phyloP scores from a whole-genome alignment of 1,140 invertebrate genomes.

The Saccostrea echinata region DNA sequence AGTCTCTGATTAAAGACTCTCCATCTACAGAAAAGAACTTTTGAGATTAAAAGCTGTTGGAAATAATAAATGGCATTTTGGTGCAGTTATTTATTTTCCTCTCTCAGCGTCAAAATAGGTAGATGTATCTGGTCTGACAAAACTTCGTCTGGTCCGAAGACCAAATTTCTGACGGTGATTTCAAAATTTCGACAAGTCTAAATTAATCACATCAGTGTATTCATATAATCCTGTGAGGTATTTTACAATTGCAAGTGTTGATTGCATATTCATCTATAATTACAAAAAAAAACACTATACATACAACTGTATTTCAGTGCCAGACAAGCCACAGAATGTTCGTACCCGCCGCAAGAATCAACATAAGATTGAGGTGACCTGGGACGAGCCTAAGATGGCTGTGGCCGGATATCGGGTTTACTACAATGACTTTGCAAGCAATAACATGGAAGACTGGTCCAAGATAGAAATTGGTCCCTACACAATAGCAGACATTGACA shows the following conservation, averaged over 20 bases:
- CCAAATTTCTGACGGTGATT: too few relatives aligned
- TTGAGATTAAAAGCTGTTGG: too few relatives aligned
- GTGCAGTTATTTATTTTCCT: too few relatives aligned
- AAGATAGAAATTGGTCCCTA: conserved; percentile 74
- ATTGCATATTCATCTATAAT: background rate
- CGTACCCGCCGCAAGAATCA: conserved; percentile 83
- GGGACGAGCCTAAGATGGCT: conserved; percentile 88
- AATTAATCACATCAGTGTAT: background rate
- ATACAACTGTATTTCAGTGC: conserved; percentile 78
- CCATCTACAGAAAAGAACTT: too few relatives aligned
- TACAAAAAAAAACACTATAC: background rate
- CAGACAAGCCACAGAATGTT: conserved; percentile 92
- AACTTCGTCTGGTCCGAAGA: too few relatives aligned
- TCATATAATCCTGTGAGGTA: background rate
- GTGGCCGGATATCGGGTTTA: conserved; percentile 90
- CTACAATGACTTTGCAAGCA: conserved; percentile 71
- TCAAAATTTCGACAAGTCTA: too few relatives aligned
- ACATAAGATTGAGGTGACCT: conserved; percentile 96
- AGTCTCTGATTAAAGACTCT: too few relatives aligned
- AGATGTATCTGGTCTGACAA: too few relatives aligned
- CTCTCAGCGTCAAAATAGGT: too few relatives aligned
- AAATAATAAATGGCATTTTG: too few relatives aligned
- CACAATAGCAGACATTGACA: conserved; percentile 87
- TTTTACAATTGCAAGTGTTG: background rate
- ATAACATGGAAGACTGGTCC: conserved; percentile 73